Evolutionary conservation across 2,113 vertebrate species (phyloP).

Genomic region (Romanogobio albipinnatus): DNA sequence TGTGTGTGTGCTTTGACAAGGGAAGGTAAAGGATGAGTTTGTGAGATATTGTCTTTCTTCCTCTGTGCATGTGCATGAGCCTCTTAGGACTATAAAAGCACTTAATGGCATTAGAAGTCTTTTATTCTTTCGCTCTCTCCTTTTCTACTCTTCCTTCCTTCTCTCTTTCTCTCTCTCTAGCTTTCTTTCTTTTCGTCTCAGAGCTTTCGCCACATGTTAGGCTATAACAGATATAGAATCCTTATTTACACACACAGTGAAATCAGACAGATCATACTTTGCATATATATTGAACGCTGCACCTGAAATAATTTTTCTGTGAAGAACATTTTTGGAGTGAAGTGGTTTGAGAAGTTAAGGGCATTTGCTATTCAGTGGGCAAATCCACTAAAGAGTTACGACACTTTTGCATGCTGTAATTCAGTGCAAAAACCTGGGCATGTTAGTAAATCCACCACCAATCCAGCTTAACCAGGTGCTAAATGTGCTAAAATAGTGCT

Average conservation of each 20-base stretch:
- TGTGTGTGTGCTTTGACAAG: conserved; percentile 11
- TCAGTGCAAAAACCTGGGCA: too few relatives aligned
- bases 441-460: background rate
- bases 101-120: conserved; percentile 39
- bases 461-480: background rate
- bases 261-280: background rate
- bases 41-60: conserved; percentile 3
- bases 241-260: conserved; percentile 9
- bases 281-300: background rate
- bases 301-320: background rate
- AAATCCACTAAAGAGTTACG: background rate
- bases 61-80: background rate
- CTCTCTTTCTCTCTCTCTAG: background rate
- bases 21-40: conserved; percentile 5
- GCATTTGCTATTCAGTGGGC: background rate
- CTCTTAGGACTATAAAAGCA: conserved; percentile 27
- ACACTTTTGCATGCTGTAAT: too few relatives aligned
- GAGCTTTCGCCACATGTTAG: background rate
- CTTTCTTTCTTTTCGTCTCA: conserved; percentile 10
- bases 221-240: conserved; percentile 21
- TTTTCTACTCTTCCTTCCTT: background rate
- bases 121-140: background rate
- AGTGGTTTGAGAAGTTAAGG: background rate
- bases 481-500: background rate
- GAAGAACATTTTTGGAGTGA: background rate